Percentiles rank a stretch among this genome's conserved stretches.
phyloP scores from a whole-genome alignment of 2,888 invertebrate genomes.

The Chelonus formosanus region DNA sequence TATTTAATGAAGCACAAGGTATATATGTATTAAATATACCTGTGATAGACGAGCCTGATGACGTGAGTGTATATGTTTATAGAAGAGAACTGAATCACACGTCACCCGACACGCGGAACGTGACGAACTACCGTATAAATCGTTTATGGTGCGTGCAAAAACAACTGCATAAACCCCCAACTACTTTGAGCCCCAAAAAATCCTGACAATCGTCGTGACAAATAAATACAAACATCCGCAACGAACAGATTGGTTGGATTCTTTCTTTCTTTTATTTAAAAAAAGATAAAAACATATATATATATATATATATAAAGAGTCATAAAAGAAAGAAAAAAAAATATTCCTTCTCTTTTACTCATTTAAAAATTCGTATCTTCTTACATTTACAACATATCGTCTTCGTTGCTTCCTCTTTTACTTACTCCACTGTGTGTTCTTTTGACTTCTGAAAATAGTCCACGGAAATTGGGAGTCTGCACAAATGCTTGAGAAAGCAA shows the following conservation, averaged over 20 bases:
- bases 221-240: constrained; percentile 20
- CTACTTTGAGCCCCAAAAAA: constrained; percentile 8
- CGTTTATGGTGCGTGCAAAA: constrained; percentile 44
- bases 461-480: constrained; percentile 21
- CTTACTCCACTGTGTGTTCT: neutral
- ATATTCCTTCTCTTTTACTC: no score
- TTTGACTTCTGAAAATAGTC: constrained; percentile 29
- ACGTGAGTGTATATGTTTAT: constrained; percentile 1
- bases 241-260: constrained; percentile 27
- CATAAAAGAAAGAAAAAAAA: neutral
- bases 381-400: no score
- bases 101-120: constrained; percentile 44
- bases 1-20: neutral
- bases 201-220: constrained; percentile 13
- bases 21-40: no score
- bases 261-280: neutral
- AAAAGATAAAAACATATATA: constrained; percentile 1
- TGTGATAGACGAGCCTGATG: no score
- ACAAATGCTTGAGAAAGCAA: constrained; percentile 11
- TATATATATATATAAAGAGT: neutral
- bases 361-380: no score
- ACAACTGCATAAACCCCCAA: neutral
- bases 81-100: constrained; percentile 23
- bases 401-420: no score
- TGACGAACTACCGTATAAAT: constrained; percentile 50